phyloP scores from a whole-genome alignment of 2,888 invertebrate species.

The Epinotia ramella region DNA sequence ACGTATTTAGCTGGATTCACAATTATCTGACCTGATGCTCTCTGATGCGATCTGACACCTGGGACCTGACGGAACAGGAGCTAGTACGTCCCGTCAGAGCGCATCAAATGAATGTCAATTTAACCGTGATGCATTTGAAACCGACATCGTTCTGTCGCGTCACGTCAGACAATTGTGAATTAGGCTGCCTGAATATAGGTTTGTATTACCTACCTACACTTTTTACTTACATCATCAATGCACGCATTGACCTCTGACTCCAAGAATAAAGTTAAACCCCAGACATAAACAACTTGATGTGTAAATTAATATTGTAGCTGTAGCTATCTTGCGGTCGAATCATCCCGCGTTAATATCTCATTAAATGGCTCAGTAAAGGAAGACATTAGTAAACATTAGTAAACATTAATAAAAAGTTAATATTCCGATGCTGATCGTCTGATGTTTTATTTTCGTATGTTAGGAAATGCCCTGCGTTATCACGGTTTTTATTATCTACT shows the following conservation, averaged over 20 bases:
- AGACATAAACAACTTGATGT: conserved; percentile 26
- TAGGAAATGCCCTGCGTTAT: background rate
- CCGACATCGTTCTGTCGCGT: too few relatives aligned
- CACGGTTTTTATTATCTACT: background rate
- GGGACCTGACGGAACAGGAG: too few relatives aligned
- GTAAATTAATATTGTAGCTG: conserved; percentile 23
- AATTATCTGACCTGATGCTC: too few relatives aligned
- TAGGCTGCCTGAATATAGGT: too few relatives aligned
- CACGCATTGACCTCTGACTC: background rate
- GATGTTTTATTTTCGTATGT: background rate
- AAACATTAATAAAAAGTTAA: conserved; percentile 23
- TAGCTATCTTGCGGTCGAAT: conserved; percentile 29
- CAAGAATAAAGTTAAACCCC: conserved; percentile 15
- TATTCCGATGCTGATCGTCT: conserved; percentile 2
- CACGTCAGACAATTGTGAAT: too few relatives aligned
- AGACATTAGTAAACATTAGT: conserved; percentile 23
- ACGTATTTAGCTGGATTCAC: too few relatives aligned
- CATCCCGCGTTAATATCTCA: background rate
- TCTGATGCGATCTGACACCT: too few relatives aligned
- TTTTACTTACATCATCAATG: too few relatives aligned
- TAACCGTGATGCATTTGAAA: too few relatives aligned
- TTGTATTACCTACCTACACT: too few relatives aligned
- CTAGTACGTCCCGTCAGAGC: too few relatives aligned
- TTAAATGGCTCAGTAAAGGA: conserved; percentile 1
- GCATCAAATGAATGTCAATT: too few relatives aligned